These are phyloP conservation scores for Panthera uncia DNA, from an alignment of 2,113 vertebrate genomes.

Conservation along the genomic window DNA sequence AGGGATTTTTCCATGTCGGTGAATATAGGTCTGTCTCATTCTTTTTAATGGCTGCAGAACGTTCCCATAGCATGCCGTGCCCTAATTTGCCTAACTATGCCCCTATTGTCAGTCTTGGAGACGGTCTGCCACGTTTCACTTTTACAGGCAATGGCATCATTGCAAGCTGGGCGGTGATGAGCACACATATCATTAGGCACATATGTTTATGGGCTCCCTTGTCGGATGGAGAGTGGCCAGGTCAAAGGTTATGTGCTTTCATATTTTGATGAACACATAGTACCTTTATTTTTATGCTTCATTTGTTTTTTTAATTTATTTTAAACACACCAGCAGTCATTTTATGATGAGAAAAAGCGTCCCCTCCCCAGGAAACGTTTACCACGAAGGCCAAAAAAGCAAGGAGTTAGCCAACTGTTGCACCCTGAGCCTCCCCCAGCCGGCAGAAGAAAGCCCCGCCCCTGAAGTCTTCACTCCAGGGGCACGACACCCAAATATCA, in stretches of 20 bases:
- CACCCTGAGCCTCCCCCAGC: fast-evolving
- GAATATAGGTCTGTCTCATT: neutral
- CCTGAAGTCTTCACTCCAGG: fast-evolving
- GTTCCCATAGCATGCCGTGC: neutral
- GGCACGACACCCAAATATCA: fast-evolving
- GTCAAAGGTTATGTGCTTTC: neutral
- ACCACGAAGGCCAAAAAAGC: neutral
- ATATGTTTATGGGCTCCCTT: fast-evolving
- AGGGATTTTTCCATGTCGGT: neutral
- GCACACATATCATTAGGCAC: no score
- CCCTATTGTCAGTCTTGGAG: neutral
- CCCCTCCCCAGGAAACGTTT: neutral
- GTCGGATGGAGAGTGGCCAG: fast-evolving
- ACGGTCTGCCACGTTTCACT: neutral
- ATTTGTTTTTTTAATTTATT: neutral
- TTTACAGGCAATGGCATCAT: neutral
- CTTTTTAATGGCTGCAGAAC: neutral
- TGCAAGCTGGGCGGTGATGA: neutral
- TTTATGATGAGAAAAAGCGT: neutral
- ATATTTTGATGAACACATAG: neutral
- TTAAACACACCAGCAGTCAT: neutral
- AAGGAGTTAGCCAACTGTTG: no score
- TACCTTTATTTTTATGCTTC: neutral
- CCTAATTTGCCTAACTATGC: neutral
- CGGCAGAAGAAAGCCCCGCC: no score